Evolutionary conservation across 2,113 vertebrate genomes (phyloP), one percentile per base, ranked within the genome.

Genomic region (Pithys albifrons): DNA sequence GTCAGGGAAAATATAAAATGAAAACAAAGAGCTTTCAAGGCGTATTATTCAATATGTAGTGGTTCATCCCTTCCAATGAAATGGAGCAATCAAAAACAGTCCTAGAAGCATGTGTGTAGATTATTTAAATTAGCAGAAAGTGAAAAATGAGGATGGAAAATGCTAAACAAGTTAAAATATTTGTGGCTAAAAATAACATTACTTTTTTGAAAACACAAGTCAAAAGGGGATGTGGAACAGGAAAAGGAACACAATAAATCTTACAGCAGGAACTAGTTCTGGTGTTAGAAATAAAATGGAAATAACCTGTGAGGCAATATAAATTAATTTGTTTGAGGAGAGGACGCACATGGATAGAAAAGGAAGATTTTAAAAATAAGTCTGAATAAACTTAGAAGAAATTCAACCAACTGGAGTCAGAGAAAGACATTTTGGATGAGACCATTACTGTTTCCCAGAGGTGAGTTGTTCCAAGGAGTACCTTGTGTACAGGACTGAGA

Each of bases 181-280:
- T 62, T 69, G 19, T 46, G 51, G 15, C 54, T 88, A 25, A 69
- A 25, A 71, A 27, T 71, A 70, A 57, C 6, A 7, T 37, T 12
- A 31, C 6, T 8, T 45, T 64, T 84, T 75, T 58, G 51, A 91
- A 90, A 91, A 88, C 4, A 14, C 9, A 24, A 72, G 22, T 37
- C 52, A 83, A 73, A 96, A 93, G n/a, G 6, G 19, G 41, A 83
- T 33, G 23, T 76, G 37, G 83, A 66, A 79, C 28, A 93, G 78
- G 71, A 95, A 93, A 95, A 90, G 67, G 67, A 96, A 91, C 82
- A 76, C 91, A 90, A 95, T 85, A 69, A 88, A 82, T 76, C 58
- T 76, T 75, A 27, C 39, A 69, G n/a, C 12, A 69, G 29, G 27
- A 70, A 65, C 48, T 82, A 72, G 24, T 45, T 75, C 19, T 59